Evolutionary conservation across 2,113 vertebrate genomes (phyloP).

Genomic region (Myrmecophaga tridactyla): DNA sequence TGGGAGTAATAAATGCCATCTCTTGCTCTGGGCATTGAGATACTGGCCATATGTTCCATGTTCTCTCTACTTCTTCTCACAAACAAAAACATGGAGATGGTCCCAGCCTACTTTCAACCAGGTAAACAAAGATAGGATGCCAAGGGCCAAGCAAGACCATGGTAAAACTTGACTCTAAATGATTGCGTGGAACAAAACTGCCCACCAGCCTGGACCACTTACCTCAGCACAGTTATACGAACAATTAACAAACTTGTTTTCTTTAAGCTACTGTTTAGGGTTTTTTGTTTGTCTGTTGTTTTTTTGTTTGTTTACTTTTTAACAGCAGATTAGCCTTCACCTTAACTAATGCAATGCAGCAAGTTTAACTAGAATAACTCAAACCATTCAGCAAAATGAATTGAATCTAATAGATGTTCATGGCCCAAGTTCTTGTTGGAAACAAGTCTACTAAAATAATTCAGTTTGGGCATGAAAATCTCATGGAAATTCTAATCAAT

Average conservation of each 20-base stretch:
- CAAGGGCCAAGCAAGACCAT: not conserved
- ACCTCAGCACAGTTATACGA: not conserved
- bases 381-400: not conserved
- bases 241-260: not conserved
- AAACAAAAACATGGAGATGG: not conserved
- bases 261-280: not conserved
- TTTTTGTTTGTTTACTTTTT: not conserved
- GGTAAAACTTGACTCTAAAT: not conserved
- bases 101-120: not conserved
- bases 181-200: not conserved
- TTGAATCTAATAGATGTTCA: not conserved
- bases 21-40: not conserved
- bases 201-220: no score
- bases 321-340: not conserved
- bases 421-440: not conserved
- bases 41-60: not conserved
- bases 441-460: not conserved
- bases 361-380: not conserved
- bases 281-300: not conserved
- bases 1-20: not conserved
- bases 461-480: not conserved
- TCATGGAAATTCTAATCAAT: not conserved
- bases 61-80: not conserved
- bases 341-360: not conserved
- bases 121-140: not conserved